Base-by-base conservation (phyloP, 2,113 vertebrate species). In the Cercocebus atys region DNA sequence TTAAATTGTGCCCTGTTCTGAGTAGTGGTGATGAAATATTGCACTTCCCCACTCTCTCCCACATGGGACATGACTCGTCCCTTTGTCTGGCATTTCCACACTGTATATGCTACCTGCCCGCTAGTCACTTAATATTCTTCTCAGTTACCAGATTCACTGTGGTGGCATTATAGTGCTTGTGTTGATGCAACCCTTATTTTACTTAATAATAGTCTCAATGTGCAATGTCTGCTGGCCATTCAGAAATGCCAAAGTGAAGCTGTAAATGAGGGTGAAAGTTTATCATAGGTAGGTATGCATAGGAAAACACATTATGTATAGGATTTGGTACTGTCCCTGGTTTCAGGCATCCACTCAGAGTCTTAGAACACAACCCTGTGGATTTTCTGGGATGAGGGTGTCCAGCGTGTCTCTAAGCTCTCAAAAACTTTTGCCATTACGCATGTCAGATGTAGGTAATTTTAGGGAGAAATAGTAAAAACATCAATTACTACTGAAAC, bases 381-480 rank as follows among this genome's bases (percentile, higher is more conserved):
- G 43, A 47, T 47, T 20, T 13, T 4, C 43, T 16, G 75, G 14
- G 27, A 12, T 43, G 75, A 32, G 27, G 43, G 13, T n/a, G 45
- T 14, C 14, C 3, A 78, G 10, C 32, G 2, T 86, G 86, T 78
- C n/a, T 70, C 25, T 79, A 93, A 45, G 13, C 35, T 88, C 35
- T 95, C 90, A 86, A 55, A 95, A 94, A 61, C 7, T 32, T 70
- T 70, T 68, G 4, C 9, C 3, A n/a, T 92, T 94, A 79, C 3
- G 30, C 10, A 47, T 50, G 61, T 22, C 43, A 84, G 57, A 95
- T 64, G 87, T 22, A 82, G 61, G 3, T 87, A 87, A 93, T 10
- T 88, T 95, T 68, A 88, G 35, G 50, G 23, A 81, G 27, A 92
- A 72, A 84, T 85, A 85, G 10, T 59, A 82, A 82, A 91, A 92